Evolutionary conservation across 2,888 invertebrate genomes (phyloP).

Genomic region (Apamea sordens): DNA sequence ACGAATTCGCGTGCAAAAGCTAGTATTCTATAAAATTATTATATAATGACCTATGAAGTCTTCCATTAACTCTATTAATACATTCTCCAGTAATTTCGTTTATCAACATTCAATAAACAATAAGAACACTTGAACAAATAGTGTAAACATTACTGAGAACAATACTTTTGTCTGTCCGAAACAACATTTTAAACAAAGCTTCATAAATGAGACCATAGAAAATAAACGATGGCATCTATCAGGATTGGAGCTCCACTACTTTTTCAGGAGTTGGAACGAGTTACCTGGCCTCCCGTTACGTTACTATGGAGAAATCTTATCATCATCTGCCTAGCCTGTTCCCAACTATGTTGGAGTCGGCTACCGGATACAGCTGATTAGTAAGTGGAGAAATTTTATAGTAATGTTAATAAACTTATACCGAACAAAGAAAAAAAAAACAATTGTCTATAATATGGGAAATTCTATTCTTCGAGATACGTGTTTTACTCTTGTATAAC

Average conservation of each 20-base stretch:
- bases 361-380: neutral
- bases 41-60: neutral
- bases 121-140: slow-evolving; percentile 19
- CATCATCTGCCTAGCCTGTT: neutral
- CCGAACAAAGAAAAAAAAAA: neutral
- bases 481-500: neutral
- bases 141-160: slow-evolving; percentile 20
- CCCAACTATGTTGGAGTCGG: no score
- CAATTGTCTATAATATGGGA: neutral
- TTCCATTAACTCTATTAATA: neutral
- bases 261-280: neutral
- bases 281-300: neutral
- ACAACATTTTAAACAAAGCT: neutral
- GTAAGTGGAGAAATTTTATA: neutral
- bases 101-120: slow-evolving; percentile 25
- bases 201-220: neutral
- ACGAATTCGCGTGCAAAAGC: neutral
- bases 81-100: neutral
- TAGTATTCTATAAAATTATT: neutral
- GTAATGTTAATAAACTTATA: slow-evolving; percentile 1
- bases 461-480: neutral
- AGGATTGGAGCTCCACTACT: slow-evolving; percentile 1
- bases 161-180: slow-evolving; percentile 11
- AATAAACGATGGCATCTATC: slow-evolving; percentile 16
- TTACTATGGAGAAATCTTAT: neutral